These are phyloP conservation scores for Eospalax fontanierii DNA, from an alignment of 2,797 vertebrate species.

Conservation along the genomic window DNA sequence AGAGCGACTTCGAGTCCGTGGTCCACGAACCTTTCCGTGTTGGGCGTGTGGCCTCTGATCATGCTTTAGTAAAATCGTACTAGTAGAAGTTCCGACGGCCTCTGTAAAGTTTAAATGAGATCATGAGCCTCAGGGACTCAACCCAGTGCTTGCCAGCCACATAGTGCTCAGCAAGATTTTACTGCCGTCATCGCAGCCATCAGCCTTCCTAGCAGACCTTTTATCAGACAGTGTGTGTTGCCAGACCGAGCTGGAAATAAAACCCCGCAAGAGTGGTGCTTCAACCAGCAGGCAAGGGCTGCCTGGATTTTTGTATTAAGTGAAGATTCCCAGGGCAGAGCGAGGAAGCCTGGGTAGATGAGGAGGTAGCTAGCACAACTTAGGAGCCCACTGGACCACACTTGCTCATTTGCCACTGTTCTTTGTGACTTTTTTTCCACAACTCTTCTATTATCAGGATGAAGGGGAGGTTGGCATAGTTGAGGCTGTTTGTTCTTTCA, in stretches of 20 bases:
- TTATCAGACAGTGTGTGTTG: conserved; percentile 10
- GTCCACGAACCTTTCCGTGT: not conserved
- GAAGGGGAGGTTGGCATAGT: not conserved
- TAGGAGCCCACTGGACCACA: not conserved
- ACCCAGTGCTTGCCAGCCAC: not conserved
- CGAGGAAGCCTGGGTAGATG: not conserved
- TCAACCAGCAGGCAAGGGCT: not conserved
- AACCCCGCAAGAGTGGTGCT: not conserved
- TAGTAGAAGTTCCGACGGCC: accelerated
- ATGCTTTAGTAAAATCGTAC: not conserved
- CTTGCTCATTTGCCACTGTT: not conserved
- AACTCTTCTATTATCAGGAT: not conserved
- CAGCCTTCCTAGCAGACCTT: conserved; percentile 18
- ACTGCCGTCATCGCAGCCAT: not conserved
- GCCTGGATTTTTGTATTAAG: conserved; percentile 36
- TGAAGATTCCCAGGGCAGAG: not conserved
- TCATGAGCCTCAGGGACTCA: not conserved
- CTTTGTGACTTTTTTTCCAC: conserved; percentile 9
- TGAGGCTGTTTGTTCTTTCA: not conserved
- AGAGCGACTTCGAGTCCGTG: not conserved
- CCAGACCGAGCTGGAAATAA: conserved; percentile 39
- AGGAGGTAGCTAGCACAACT: not conserved
- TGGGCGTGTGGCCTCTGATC: not conserved
- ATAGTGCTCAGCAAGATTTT: not conserved
- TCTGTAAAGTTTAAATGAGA: conserved; percentile 1